Evolutionary conservation across 1,140 invertebrate species (phyloP).

Genomic region (Drosophila ohnishii): DNA sequence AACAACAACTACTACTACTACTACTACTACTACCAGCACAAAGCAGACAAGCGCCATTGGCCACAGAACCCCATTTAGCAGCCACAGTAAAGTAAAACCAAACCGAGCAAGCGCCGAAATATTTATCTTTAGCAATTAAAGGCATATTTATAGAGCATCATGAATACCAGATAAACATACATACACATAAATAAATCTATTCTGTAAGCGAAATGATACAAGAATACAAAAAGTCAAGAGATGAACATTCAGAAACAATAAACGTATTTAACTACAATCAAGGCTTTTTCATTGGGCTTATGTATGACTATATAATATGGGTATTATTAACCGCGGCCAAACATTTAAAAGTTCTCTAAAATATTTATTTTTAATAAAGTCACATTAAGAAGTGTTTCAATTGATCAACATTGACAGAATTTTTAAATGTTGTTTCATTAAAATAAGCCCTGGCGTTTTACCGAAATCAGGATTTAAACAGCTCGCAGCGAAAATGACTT

Average conservation of each 20-base stretch:
- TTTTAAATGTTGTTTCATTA: too few relatives aligned
- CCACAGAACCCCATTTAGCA: conserved; percentile 58
- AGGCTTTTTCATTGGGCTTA: conserved; percentile 1
- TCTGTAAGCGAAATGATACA: conserved; percentile 72
- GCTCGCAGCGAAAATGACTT: too few relatives aligned
- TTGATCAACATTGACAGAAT: too few relatives aligned
- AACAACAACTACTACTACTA: conserved; percentile 24
- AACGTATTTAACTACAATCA: conserved; percentile 73
- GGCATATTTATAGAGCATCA: conserved; percentile 79
- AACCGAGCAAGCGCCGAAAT: conserved; percentile 77
- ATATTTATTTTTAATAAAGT: too few relatives aligned
- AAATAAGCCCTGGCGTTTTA: too few relatives aligned
- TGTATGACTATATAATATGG: background rate
- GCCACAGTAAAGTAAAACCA: conserved; percentile 51
- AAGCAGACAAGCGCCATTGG: conserved; percentile 10
- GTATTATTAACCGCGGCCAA: too few relatives aligned
- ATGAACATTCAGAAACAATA: conserved; percentile 75
- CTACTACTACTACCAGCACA: conserved; percentile 31
- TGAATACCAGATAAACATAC: conserved; percentile 70
- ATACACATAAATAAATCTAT: conserved; percentile 67
- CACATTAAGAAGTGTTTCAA: too few relatives aligned
- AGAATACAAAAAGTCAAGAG: conserved; percentile 58
- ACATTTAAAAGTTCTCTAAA: too few relatives aligned
- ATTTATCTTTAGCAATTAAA: conserved; percentile 81
- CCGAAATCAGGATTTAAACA: too few relatives aligned